Evolutionary conservation across 1,140 invertebrate species (phyloP).

Genomic region (Proctacanthus coquilletti): DNA sequence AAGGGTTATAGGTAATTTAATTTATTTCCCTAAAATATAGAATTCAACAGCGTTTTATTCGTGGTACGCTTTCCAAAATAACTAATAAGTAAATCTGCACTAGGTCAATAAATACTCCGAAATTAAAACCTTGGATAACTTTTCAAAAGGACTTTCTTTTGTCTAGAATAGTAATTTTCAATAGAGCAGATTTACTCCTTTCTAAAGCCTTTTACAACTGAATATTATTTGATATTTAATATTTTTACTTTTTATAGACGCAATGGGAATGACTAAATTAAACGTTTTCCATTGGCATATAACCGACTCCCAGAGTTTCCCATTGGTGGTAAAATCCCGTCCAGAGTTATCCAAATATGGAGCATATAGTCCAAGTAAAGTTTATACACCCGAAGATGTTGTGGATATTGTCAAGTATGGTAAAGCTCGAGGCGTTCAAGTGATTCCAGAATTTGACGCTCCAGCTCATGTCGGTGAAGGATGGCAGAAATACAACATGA

Average conservation of each 20-base stretch:
- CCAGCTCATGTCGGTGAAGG: slow-evolving; percentile 79
- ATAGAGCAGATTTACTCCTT: too few species aligned
- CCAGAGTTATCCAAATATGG: slow-evolving; percentile 56
- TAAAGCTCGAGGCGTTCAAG: slow-evolving; percentile 51
- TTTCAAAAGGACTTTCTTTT: too few species aligned
- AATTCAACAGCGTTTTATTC: too few species aligned
- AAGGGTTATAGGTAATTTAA: slow-evolving; percentile 41
- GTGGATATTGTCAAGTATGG: slow-evolving; percentile 50
- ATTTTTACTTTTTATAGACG: slow-evolving; percentile 33
- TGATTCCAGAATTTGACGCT: slow-evolving; percentile 74
- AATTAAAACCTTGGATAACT: too few species aligned
- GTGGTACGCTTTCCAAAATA: too few species aligned
- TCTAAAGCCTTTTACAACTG: too few species aligned
- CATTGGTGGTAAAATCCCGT: slow-evolving; percentile 48
- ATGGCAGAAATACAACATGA: slow-evolving; percentile 56
- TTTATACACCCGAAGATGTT: slow-evolving; percentile 38
- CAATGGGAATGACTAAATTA: slow-evolving; percentile 63
- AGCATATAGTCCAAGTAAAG: slow-evolving; percentile 49
- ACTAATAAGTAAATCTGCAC: too few species aligned
- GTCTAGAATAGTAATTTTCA: too few species aligned
- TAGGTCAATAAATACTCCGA: too few species aligned
- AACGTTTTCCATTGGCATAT: slow-evolving; percentile 85
- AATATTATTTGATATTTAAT: too few species aligned
- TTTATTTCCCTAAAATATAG: too few species aligned
- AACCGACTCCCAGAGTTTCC: slow-evolving; percentile 77